Conservation (phyloP, 2,797 vertebrate species). For the Hyperoplus lanceolatus region DNA sequence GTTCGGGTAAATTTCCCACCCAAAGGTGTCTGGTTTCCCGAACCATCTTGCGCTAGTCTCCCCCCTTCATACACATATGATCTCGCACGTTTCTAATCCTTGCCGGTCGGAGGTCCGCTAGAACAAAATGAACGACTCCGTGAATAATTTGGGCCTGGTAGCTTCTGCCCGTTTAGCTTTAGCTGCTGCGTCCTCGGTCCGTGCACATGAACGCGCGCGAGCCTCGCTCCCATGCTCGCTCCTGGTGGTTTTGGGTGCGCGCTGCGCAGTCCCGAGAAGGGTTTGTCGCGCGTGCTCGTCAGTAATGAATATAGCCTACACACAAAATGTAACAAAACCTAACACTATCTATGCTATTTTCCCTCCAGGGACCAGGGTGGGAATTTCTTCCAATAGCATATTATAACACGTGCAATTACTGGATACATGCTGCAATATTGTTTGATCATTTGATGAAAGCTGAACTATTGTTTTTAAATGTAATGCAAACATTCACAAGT, state of each 20-base stretch:
- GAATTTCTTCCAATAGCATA: background rate
- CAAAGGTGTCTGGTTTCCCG: slow-evolving; percentile 99
- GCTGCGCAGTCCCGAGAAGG: slow-evolving; percentile 65
- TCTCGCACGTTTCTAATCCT: slow-evolving; percentile 81
- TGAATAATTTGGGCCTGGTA: slow-evolving; percentile 72
- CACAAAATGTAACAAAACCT: too few species aligned
- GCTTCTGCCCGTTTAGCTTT: slow-evolving; percentile 70
- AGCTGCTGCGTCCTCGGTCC: slow-evolving; percentile 69
- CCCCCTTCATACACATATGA: slow-evolving; percentile 86
- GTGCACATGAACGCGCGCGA: slow-evolving; percentile 45
- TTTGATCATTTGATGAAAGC: background rate
- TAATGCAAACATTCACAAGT: background rate
- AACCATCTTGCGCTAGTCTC: slow-evolving; percentile 91
- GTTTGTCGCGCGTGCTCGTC: slow-evolving; percentile 60
- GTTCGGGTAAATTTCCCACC: slow-evolving; percentile 99
- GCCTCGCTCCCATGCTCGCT: slow-evolving; percentile 54
- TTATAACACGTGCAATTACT: background rate
- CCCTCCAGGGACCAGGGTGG: background rate
- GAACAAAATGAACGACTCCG: slow-evolving; percentile 84
- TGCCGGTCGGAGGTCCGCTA: slow-evolving; percentile 81
- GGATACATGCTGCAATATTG: background rate
- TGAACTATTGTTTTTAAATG: background rate
- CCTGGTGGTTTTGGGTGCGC: slow-evolving; percentile 50
- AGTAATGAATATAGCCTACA: slow-evolving; percentile 17
- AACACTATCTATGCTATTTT: too few species aligned